Conservation (phyloP, 2,888 invertebrate genomes). For the Volucella inflata region DNA sequence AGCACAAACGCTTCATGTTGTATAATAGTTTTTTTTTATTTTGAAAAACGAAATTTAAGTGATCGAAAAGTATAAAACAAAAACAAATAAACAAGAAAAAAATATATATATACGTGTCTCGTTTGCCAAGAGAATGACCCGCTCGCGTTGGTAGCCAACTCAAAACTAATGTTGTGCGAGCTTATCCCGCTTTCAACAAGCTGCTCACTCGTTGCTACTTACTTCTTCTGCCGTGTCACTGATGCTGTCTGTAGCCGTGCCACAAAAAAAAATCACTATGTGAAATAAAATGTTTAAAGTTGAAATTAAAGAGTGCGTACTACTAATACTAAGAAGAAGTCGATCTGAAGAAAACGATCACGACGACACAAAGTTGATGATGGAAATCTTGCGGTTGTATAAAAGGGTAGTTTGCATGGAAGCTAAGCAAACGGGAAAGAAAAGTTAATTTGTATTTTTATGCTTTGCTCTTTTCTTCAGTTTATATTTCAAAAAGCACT, state of each 20-base stretch:
- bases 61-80: slow-evolving; percentile 40
- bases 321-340: slow-evolving; percentile 49
- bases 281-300: slow-evolving; percentile 59
- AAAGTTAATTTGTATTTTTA: slow-evolving; percentile 54
- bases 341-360: slow-evolving; percentile 63
- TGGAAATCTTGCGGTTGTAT: slow-evolving; percentile 43
- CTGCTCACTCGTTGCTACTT: slow-evolving; percentile 75
- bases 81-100: slow-evolving; percentile 43
- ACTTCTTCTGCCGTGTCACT: slow-evolving; percentile 59
- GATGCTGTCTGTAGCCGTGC: slow-evolving; percentile 60
- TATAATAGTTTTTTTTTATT: slow-evolving; percentile 59
- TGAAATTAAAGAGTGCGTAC: slow-evolving; percentile 51
- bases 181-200: slow-evolving; percentile 80
- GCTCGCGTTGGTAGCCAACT: slow-evolving; percentile 85
- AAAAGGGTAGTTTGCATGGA: slow-evolving; percentile 57
- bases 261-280: slow-evolving; percentile 64
- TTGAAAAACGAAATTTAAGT: slow-evolving; percentile 37
- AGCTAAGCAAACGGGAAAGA: slow-evolving; percentile 43
- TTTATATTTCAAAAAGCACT: slow-evolving; percentile 45
- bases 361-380: slow-evolving; percentile 52
- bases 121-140: slow-evolving; percentile 84
- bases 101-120: slow-evolving; percentile 82
- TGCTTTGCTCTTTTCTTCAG: slow-evolving; percentile 38
- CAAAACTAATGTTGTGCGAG: slow-evolving; percentile 84
- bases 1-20: slow-evolving; percentile 57